Evolutionary conservation across 2,888 invertebrate species (phyloP).

Genomic region (Molorchus minor): DNA sequence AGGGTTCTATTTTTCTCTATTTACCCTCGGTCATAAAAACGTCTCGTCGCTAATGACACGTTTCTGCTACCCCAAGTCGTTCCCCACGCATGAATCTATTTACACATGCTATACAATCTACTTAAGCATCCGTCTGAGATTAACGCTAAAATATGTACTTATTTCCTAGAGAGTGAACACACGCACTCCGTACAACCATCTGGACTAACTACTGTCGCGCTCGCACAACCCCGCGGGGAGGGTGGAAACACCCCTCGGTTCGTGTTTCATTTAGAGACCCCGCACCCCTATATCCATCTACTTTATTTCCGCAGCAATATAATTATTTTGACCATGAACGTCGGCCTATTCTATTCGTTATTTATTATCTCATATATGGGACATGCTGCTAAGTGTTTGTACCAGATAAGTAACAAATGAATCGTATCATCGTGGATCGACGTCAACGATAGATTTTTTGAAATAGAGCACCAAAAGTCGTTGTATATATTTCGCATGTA

Average conservation of each 20-base stretch:
- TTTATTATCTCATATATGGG: constrained; percentile 39
- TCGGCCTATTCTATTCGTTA: constrained; percentile 34
- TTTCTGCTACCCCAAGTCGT: constrained; percentile 27
- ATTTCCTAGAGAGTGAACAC: constrained; percentile 48
- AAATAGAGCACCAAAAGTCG: constrained; percentile 17
- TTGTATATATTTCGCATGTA: constrained; percentile 29
- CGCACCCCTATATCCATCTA: constrained; percentile 44
- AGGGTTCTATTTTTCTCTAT: constrained; percentile 14
- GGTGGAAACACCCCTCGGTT: constrained; percentile 36
- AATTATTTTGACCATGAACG: constrained; percentile 56
- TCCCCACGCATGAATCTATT: constrained; percentile 40
- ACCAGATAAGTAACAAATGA: constrained; percentile 23
- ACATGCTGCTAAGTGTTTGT: constrained; percentile 30
- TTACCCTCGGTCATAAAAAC: constrained; percentile 30
- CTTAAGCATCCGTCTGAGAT: constrained; percentile 45
- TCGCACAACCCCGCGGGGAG: constrained; percentile 36
- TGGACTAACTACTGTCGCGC: constrained; percentile 52
- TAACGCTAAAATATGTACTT: constrained; percentile 55
- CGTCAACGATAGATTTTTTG: constrained; percentile 19
- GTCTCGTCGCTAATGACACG: constrained; percentile 33
- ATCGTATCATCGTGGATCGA: constrained; percentile 12
- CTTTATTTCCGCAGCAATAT: constrained; percentile 52
- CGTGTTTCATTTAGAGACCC: constrained; percentile 40
- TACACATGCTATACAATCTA: constrained; percentile 45
- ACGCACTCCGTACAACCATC: constrained; percentile 48